Percentiles rank a stretch among this genome's conserved stretches.
Conservation (phyloP, 2,797 vertebrate species). For the Oreochromis grahami region DNA sequence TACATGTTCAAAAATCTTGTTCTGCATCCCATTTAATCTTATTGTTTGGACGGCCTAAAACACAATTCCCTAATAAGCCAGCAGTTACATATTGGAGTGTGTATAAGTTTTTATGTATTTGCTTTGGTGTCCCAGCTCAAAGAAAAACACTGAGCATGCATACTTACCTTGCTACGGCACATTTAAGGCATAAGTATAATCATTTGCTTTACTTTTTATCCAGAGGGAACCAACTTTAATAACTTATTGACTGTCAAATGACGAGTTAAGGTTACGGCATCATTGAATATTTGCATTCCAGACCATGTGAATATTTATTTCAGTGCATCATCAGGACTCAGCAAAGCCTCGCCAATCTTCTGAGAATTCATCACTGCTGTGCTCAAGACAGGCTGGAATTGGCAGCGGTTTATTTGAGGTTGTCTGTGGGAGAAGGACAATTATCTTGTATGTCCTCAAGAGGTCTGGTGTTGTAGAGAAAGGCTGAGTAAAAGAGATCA, state of each 20-base stretch:
- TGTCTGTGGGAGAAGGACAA: slow-evolving; percentile 58
- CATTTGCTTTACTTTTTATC: not conserved
- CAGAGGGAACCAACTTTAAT: not conserved
- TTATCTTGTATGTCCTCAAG: slow-evolving; percentile 68
- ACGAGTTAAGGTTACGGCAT: not conserved
- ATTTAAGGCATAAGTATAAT: not conserved
- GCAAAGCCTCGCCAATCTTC: slow-evolving; percentile 44
- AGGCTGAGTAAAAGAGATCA: slow-evolving; percentile 68
- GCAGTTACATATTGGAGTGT: not conserved
- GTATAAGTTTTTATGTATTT: not conserved
- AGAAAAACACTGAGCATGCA: not conserved
- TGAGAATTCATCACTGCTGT: slow-evolving; percentile 50
- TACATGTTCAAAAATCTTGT: not conserved
- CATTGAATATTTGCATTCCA: slow-evolving; percentile 46
- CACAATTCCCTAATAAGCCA: not conserved
- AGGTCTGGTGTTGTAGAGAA: slow-evolving; percentile 59
- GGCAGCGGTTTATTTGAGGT: slow-evolving; percentile 64
- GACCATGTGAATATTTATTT: slow-evolving; percentile 49
- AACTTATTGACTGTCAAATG: not conserved
- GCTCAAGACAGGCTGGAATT: slow-evolving; percentile 50
- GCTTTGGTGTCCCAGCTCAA: not conserved
- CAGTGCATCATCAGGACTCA: slow-evolving; percentile 44
- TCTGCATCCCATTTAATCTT: not conserved
- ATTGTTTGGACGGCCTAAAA: not conserved
- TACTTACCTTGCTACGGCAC: not conserved